phyloP scores from a whole-genome alignment of 2,797 vertebrate species.

The Serranus cabrilla region DNA sequence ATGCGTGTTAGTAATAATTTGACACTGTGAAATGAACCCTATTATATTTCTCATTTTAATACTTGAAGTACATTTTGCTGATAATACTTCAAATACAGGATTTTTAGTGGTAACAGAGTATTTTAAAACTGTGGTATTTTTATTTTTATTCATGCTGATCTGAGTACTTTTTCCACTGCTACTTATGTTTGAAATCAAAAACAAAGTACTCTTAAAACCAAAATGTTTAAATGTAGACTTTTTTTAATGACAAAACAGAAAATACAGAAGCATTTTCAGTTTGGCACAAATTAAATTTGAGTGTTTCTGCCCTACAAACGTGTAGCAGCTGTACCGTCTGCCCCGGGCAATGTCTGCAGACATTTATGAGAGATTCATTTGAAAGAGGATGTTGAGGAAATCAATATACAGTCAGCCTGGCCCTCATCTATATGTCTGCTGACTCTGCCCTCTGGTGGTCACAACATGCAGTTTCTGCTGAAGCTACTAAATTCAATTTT shows the following conservation, averaged over 20 bases:
- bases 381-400: neutral
- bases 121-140: too few relatives aligned
- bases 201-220: too few relatives aligned
- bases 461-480: neutral
- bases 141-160: too few relatives aligned
- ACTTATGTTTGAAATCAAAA: too few relatives aligned
- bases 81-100: too few relatives aligned
- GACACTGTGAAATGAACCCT: too few relatives aligned
- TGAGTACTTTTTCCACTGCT: too few relatives aligned
- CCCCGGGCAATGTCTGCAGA: neutral
- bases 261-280: neutral
- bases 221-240: neutral
- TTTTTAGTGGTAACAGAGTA: too few relatives aligned
- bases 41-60: too few relatives aligned
- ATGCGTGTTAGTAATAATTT: too few relatives aligned
- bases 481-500: neutral
- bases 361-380: neutral
- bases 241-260: neutral
- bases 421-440: neutral
- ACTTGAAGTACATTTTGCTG: too few relatives aligned
- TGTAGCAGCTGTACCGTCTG: neutral
- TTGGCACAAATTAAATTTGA: neutral
- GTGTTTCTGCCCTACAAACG: neutral
- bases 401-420: neutral
- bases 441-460: constrained; percentile 58